Percentiles rank a stretch among this genome's conserved stretches.
phyloP scores from a whole-genome alignment of 2,113 vertebrate species.

The Hemichromis elongatus region DNA sequence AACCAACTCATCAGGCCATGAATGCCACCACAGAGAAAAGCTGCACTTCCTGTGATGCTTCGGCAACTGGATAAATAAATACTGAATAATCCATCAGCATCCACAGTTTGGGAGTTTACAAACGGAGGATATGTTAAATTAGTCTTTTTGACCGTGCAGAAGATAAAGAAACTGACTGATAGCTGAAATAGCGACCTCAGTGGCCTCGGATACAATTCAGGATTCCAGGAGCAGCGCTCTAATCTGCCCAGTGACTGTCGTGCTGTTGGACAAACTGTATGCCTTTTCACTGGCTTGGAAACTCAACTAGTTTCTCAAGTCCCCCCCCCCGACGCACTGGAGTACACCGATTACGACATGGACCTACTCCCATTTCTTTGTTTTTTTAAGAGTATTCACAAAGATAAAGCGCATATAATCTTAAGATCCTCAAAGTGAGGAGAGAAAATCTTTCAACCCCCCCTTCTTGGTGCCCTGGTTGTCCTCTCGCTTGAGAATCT shows the following conservation, averaged over 20 bases:
- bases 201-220: neutral
- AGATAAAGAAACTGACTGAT: conserved; percentile 5
- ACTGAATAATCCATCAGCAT: neutral
- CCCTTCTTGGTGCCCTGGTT: conserved; percentile 73
- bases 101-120: neutral
- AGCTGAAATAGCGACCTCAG: neutral
- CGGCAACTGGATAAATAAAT: neutral
- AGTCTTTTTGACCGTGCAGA: conserved; percentile 15
- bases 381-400: neutral
- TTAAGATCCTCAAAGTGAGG: conserved; percentile 74
- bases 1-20: neutral
- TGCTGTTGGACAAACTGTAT: conserved; percentile 21
- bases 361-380: neutral
- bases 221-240: conserved; percentile 27
- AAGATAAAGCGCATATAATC: neutral
- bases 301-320: neutral
- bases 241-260: conserved; percentile 19
- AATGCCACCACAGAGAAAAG: neutral
- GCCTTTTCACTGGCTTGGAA: neutral
- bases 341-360: conserved; percentile 7
- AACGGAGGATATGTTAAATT: neutral
- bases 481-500: conserved; percentile 81
- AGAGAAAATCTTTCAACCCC: conserved; percentile 86
- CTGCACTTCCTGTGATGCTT: neutral
- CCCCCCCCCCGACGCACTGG: neutral